Conservation (phyloP, 2,888 invertebrate species). For the Brenthis daphne region DNA sequence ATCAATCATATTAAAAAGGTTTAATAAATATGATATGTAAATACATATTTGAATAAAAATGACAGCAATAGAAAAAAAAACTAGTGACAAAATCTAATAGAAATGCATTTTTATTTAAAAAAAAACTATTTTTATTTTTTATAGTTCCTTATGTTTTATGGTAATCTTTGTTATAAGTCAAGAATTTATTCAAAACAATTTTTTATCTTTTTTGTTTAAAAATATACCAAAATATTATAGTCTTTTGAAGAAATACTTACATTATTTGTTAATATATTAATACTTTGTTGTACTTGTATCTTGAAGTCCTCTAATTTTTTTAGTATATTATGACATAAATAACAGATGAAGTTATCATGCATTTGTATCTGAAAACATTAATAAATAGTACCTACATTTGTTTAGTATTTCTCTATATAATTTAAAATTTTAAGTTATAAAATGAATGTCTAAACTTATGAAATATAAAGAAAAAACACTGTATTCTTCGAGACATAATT, state of each 20-base stretch:
- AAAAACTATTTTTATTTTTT: too few relatives aligned
- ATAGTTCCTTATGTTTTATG: too few relatives aligned
- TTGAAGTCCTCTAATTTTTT: conserved; percentile 56
- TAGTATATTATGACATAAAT: conserved; percentile 55
- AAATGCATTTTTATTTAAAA: too few relatives aligned
- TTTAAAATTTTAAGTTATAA: too few relatives aligned
- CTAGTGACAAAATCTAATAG: too few relatives aligned
- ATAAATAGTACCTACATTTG: not conserved
- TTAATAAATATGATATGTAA: too few relatives aligned
- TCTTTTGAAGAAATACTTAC: conserved; percentile 41
- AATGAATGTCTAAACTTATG: too few relatives aligned
- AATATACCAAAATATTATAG: not conserved
- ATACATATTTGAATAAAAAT: too few relatives aligned
- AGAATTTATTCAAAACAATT: conserved; percentile 12
- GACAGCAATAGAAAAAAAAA: too few relatives aligned
- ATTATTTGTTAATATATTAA: conserved; percentile 47
- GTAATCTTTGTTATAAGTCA: too few relatives aligned
- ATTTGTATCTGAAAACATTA: conserved; percentile 47
- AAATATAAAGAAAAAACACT: too few relatives aligned
- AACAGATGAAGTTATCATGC: conserved; percentile 47
- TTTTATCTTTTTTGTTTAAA: not conserved
- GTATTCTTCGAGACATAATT: too few relatives aligned
- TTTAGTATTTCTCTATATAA: not conserved
- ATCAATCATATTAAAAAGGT: conserved; percentile 10
- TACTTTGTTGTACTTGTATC: conserved; percentile 50